These are phyloP conservation scores for Myiagra hebetior DNA, from an alignment of 2,113 vertebrate species.

Conservation along the genomic window DNA sequence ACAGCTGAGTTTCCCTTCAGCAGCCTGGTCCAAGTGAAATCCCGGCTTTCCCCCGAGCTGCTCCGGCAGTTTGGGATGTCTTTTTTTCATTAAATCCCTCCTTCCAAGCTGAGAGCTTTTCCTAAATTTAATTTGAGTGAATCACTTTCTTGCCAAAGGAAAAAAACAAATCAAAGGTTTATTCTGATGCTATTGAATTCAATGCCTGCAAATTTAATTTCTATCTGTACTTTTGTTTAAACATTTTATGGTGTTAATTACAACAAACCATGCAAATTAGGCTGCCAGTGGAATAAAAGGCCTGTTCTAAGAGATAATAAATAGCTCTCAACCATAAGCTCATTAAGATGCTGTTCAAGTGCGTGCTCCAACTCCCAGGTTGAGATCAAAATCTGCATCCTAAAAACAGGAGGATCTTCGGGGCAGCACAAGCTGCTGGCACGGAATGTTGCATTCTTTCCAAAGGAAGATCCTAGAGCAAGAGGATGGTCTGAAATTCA, in stretches of 20 bases:
- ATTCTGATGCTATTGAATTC: constrained; percentile 26
- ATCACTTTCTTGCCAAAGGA: constrained; percentile 60
- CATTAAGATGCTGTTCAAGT: neutral
- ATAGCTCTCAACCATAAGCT: constrained; percentile 1
- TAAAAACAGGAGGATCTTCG: neutral
- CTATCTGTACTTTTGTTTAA: constrained; percentile 54
- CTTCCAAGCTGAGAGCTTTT: neutral
- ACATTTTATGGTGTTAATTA: constrained; percentile 43
- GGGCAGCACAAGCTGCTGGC: neutral
- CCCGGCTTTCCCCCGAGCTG: neutral
- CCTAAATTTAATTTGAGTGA: constrained; percentile 50
- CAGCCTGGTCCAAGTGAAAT: neutral
- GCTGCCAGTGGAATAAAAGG: constrained; percentile 24
- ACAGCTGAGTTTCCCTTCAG: neutral
- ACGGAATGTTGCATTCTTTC: neutral
- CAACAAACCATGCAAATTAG: constrained; percentile 47
- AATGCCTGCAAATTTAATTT: constrained; percentile 46
- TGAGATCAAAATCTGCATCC: constrained; percentile 1
- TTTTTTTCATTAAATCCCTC: constrained; percentile 38
- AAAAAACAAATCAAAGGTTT: constrained; percentile 50
- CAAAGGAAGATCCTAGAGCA: constrained; percentile 16
- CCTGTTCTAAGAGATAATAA: constrained; percentile 36
- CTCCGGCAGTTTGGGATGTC: neutral
- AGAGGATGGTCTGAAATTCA: neutral
- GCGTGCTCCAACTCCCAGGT: constrained; percentile 20